Conservation (phyloP, 2,113 vertebrate genomes). For the Malurus melanocephalus region DNA sequence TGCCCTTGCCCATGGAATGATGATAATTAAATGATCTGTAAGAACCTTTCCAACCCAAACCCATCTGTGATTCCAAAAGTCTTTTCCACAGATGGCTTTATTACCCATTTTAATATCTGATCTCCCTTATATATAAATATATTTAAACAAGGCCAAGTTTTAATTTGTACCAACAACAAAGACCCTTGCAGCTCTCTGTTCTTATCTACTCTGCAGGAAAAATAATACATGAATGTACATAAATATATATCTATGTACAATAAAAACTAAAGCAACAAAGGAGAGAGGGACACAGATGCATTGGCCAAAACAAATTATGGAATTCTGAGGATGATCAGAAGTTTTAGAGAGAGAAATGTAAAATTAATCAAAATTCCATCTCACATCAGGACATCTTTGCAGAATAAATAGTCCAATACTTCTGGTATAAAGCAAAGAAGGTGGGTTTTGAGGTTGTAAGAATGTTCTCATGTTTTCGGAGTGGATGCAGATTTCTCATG, state of each 20-base stretch:
- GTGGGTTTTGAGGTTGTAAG: constrained; percentile 9
- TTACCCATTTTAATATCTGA: not conserved
- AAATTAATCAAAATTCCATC: not conserved
- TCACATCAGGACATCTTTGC: not conserved
- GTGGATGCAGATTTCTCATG: not conserved
- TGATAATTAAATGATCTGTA: not conserved
- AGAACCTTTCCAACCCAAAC: not conserved
- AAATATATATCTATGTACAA: not conserved
- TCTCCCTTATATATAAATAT: not conserved
- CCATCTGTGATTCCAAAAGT: not conserved
- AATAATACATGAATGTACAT: not conserved
- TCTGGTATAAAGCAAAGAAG: constrained; percentile 6
- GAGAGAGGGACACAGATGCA: not conserved
- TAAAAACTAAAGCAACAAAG: not conserved
- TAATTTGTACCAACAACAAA: not conserved
- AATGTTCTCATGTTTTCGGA: not conserved
- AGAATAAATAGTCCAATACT: not conserved
- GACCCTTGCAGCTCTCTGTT: not conserved
- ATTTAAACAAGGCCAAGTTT: not conserved
- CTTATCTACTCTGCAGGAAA: not conserved
- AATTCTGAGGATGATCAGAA: not conserved
- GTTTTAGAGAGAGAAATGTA: not conserved
- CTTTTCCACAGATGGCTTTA: not conserved
- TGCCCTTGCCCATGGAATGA: not conserved
- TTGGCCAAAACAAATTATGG: not conserved